phyloP scores from a whole-genome alignment of 2,113 vertebrate genomes.

The Chaenogobius annularis region DNA sequence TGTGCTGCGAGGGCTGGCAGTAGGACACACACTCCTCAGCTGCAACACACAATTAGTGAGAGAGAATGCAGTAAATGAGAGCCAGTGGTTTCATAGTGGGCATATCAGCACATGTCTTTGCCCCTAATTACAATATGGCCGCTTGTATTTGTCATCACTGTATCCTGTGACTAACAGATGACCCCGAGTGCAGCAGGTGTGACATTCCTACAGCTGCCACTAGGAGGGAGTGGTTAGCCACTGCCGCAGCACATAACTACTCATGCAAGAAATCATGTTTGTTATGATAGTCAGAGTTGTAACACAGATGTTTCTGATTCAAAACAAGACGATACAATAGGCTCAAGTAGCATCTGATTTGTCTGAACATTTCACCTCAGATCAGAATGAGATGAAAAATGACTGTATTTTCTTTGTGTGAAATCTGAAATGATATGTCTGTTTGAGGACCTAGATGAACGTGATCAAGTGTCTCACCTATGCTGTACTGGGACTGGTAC shows the following conservation, averaged over 20 bases:
- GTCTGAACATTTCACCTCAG: neutral
- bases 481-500: conserved; percentile 79
- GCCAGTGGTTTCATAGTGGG: conserved; percentile 50
- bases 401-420: neutral
- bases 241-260: neutral
- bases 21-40: conserved; percentile 85
- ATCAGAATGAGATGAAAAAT: neutral
- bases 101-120: conserved; percentile 66
- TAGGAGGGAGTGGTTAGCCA: conserved; percentile 59
- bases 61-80: conserved; percentile 40
- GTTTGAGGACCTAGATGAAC: too few species aligned
- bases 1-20: conserved; percentile 81
- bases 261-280: neutral
- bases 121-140: conserved; percentile 72
- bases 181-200: conserved; percentile 56
- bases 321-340: neutral
- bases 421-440: neutral
- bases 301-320: neutral
- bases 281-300: neutral
- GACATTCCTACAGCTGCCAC: conserved; percentile 46
- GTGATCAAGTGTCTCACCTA: conserved; percentile 58
- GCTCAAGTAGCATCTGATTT: neutral
- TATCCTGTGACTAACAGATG: conserved; percentile 71
- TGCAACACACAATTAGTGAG: conserved; percentile 45
- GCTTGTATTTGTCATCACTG: conserved; percentile 71